phyloP scores from a whole-genome alignment of 2,888 invertebrate genomes.

The Bedellia somnulentella region DNA sequence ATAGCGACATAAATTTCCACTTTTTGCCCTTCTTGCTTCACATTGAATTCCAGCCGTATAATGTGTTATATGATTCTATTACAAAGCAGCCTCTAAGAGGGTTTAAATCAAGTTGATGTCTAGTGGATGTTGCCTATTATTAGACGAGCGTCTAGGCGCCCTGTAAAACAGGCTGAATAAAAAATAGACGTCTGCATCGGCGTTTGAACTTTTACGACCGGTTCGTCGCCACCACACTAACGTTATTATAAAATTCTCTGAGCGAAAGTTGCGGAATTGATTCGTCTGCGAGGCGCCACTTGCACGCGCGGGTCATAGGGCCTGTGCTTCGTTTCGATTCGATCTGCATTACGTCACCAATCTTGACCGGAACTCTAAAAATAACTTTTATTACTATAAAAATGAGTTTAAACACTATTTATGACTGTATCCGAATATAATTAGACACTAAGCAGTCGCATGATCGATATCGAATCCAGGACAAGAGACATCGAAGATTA shows the following conservation, averaged over 20 bases:
- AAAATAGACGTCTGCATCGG: constrained; percentile 28
- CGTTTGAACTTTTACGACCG: constrained; percentile 40
- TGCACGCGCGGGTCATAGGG: constrained; percentile 14
- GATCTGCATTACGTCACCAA: too few species aligned
- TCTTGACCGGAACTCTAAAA: too few species aligned
- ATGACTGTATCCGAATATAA: too few species aligned
- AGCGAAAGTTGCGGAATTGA: constrained; percentile 28
- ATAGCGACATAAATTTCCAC: too few species aligned
- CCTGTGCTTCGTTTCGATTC: too few species aligned
- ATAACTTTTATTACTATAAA: too few species aligned
- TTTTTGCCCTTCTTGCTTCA: too few species aligned
- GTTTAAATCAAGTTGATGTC: constrained; percentile 22
- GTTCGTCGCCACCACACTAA: constrained; percentile 17
- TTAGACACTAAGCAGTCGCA: neutral
- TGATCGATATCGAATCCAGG: neutral
- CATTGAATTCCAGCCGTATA: too few species aligned
- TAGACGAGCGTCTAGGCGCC: constrained; percentile 42
- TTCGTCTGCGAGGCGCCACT: constrained; percentile 13
- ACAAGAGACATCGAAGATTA: neutral
- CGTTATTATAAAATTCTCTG: constrained; percentile 28
- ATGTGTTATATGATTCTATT: too few species aligned
- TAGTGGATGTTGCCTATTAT: constrained; percentile 38
- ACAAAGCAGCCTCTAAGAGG: constrained; percentile 16
- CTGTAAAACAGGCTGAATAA: constrained; percentile 37
- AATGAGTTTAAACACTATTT: too few species aligned